Evolutionary conservation across 2,797 vertebrate species (phyloP), one percentile per base, ranked within the genome.

Genomic region (Aulostomus chinensis): DNA sequence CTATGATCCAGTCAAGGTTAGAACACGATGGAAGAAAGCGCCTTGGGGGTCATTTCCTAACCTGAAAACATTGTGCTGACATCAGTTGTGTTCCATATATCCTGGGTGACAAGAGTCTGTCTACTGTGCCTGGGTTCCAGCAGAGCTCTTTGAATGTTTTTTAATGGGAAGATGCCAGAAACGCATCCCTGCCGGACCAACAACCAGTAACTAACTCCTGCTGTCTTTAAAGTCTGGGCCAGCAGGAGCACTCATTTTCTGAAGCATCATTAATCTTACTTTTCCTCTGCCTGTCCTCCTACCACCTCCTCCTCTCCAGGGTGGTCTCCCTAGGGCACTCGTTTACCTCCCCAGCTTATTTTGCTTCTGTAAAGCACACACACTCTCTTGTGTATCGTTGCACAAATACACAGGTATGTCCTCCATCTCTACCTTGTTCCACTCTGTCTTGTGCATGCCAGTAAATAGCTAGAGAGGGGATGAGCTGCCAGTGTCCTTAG

Each of bases 251-350:
- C 83, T 83, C 73, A 53, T 79, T 87, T 82, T 80, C 78, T 69
- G 72, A 48, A 78, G 80, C 76, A 77, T 85, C 85, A 89, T 88
- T 88, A 88, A 89, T 89, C 87, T 89, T 86, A 85, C 85, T 88
- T 85, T 84, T 66, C 82, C 82, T 58, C 30, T 20, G 76, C 76
- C 81, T 84, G 83, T 87, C 87, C 76, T 81, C 80, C 66, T 40
- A 66, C 73, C 74, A 69, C 76, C 78, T 76, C 78, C 62, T 62
- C 52, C 37, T 73, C 81, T 82, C 80, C 66, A 43, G 58, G 85
- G 85, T 85, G 83, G 80, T 80, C 83, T 86, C 84, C 82, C 76
- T 42, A 25, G 47, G 79, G 81, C 64, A 22, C 75, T 81, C 59
- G 58, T 84, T 80, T 85, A 77, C 74, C 68, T 81, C 74, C 63